phyloP scores from a whole-genome alignment of 2,113 vertebrate genomes.

The Crocuta crocuta region DNA sequence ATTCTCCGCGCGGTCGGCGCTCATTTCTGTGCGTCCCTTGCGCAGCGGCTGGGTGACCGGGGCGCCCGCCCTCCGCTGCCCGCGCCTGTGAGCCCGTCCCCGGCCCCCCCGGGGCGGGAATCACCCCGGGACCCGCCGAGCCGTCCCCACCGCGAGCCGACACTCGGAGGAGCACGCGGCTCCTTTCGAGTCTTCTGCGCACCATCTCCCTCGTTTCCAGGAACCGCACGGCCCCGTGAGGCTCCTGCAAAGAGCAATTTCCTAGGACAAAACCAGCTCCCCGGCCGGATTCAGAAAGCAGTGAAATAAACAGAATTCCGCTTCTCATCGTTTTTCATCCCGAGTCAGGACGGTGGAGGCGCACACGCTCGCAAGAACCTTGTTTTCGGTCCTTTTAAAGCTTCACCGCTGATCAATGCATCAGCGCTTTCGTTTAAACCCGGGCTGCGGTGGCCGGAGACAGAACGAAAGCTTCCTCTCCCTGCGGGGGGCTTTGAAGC shows the following conservation, averaged over 20 bases:
- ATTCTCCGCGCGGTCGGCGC: too few relatives aligned
- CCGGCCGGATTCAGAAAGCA: constrained; percentile 63
- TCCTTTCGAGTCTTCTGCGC: constrained; percentile 32
- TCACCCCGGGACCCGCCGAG: neutral
- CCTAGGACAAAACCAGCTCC: constrained; percentile 73
- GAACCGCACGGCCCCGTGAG: constrained; percentile 57
- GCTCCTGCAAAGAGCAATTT: constrained; percentile 65
- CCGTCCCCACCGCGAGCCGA: neutral
- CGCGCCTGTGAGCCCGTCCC: too few relatives aligned
- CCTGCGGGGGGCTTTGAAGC: constrained; percentile 12
- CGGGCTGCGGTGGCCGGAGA: neutral
- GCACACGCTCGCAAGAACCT: neutral
- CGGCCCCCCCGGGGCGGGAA: neutral
- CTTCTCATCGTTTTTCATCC: constrained; percentile 54
- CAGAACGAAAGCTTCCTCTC: constrained; percentile 41
- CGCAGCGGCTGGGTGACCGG: fast-evolving
- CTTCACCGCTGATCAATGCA: neutral
- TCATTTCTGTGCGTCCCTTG: neutral
- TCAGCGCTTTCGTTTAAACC: constrained; percentile 2
- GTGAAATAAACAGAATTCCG: constrained; percentile 67
- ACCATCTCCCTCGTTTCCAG: constrained; percentile 66
- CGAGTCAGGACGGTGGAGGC: neutral
- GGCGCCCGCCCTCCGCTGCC: fast-evolving
- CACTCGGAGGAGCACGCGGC: neutral
- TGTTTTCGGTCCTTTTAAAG: constrained; percentile 22